Conservation (phyloP, 2,888 invertebrate species). For the Stegana nigrithorax region DNA sequence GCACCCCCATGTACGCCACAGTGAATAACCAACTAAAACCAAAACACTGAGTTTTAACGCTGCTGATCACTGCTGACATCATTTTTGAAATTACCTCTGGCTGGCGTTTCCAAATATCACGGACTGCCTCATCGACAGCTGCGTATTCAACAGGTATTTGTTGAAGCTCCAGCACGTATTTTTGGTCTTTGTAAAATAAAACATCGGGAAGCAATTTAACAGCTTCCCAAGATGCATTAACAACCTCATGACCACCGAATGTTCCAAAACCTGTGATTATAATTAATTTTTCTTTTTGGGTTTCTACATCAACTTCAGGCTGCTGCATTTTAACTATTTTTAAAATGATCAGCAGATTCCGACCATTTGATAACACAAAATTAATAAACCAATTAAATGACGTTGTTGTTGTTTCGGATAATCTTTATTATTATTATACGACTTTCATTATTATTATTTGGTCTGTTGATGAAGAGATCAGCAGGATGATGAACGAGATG, state of each 20-base stretch:
- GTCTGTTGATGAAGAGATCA: no score
- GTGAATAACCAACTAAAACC: conserved; percentile 63
- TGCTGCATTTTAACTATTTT: neutral
- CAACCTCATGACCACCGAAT: conserved; percentile 73
- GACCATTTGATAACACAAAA: no score
- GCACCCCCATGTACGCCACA: conserved; percentile 65
- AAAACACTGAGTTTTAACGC: neutral
- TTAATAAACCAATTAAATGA: no score
- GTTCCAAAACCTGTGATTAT: conserved; percentile 84
- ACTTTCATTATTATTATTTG: no score
- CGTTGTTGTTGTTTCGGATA: no score
- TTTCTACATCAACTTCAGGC: neutral
- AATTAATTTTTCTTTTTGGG: conserved; percentile 45
- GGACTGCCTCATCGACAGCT: conserved; percentile 72
- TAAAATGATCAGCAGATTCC: no score
- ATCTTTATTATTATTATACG: no score
- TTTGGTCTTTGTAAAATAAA: conserved; percentile 58
- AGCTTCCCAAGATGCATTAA: conserved; percentile 85
- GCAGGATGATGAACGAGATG: no score
- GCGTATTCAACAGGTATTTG: conserved; percentile 77
- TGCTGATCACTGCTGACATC: neutral
- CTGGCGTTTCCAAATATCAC: conserved; percentile 74
- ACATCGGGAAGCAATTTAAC: conserved; percentile 72
- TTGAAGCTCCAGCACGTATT: conserved; percentile 70
- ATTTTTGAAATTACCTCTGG: conserved; percentile 71